Evolutionary conservation across 2,113 vertebrate genomes (phyloP).

Genomic region (Oxyruncus cristatus): DNA sequence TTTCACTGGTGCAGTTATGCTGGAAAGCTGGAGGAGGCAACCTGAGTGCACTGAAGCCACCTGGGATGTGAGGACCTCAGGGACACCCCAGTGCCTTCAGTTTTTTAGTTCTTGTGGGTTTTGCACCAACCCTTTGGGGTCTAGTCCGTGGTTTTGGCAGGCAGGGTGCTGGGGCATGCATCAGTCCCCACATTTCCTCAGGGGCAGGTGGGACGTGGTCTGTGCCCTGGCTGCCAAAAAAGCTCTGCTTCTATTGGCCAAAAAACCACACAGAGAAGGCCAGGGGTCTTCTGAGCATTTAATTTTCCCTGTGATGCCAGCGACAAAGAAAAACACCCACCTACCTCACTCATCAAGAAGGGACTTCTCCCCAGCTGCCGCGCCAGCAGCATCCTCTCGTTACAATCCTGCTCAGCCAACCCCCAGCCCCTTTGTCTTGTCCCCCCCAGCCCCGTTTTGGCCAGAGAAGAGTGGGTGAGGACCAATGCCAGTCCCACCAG

Average conservation of each 20-base stretch:
- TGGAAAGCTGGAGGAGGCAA: neutral
- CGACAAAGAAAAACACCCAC: neutral
- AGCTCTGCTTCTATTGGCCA: neutral
- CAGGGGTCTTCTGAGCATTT: neutral
- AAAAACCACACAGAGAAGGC: neutral
- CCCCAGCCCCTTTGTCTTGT: neutral
- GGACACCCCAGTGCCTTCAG: rapidly evolving
- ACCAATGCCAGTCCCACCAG: neutral
- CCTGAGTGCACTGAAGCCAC: rapidly evolving
- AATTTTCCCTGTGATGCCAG: neutral
- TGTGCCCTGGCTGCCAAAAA: neutral
- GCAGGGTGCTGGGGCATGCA: rapidly evolving
- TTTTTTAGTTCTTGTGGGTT: neutral
- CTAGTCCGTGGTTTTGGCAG: neutral
- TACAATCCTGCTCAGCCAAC: rapidly evolving
- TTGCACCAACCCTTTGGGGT: neutral
- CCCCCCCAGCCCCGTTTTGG: neutral
- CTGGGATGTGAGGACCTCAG: neutral
- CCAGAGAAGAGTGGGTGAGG: neutral
- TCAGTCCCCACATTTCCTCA: rapidly evolving
- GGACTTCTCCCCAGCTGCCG: neutral
- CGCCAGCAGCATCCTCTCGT: neutral
- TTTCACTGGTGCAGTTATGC: neutral
- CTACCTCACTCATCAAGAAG: neutral
- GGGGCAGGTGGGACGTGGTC: neutral